phyloP scores from a whole-genome alignment of 2,888 invertebrate genomes.

The Tetrapedia diversipes region DNA sequence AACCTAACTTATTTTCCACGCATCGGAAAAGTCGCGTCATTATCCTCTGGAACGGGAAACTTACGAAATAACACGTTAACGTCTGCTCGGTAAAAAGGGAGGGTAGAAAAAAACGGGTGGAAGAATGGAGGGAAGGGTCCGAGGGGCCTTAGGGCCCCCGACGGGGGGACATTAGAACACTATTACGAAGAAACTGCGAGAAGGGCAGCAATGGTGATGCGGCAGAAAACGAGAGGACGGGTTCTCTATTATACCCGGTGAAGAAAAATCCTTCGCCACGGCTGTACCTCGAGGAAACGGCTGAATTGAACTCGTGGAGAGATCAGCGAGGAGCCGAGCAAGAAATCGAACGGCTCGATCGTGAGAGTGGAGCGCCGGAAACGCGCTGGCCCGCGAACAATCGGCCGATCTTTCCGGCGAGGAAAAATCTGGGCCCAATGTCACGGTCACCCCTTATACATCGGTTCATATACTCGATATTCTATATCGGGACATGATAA shows the following conservation, averaged over 20 bases:
- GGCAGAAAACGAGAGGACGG: slow-evolving; percentile 75
- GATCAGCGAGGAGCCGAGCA: slow-evolving; percentile 49
- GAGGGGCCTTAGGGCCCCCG: slow-evolving; percentile 34
- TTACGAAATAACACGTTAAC: slow-evolving; percentile 9
- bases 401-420: slow-evolving; percentile 20
- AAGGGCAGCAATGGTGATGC: slow-evolving; percentile 67
- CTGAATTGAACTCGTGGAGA: slow-evolving; percentile 60
- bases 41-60: slow-evolving; percentile 30
- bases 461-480: background rate
- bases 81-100: background rate
- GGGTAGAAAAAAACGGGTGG: background rate
- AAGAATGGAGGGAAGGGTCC: slow-evolving; percentile 20
- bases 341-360: slow-evolving; percentile 65
- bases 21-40: slow-evolving; percentile 53
- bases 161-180: slow-evolving; percentile 58
- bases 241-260: slow-evolving; percentile 73
- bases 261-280: slow-evolving; percentile 63
- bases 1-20: slow-evolving; percentile 50
- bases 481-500: too few species aligned
- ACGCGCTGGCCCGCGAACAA: slow-evolving; percentile 31
- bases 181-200: slow-evolving; percentile 54
- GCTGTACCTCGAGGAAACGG: slow-evolving; percentile 45
- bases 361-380: slow-evolving; percentile 57
- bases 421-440: slow-evolving; percentile 28
- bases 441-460: slow-evolving; percentile 19